phyloP scores from a whole-genome alignment of 2,797 vertebrate genomes.

The Coregonus sp. region DNA sequence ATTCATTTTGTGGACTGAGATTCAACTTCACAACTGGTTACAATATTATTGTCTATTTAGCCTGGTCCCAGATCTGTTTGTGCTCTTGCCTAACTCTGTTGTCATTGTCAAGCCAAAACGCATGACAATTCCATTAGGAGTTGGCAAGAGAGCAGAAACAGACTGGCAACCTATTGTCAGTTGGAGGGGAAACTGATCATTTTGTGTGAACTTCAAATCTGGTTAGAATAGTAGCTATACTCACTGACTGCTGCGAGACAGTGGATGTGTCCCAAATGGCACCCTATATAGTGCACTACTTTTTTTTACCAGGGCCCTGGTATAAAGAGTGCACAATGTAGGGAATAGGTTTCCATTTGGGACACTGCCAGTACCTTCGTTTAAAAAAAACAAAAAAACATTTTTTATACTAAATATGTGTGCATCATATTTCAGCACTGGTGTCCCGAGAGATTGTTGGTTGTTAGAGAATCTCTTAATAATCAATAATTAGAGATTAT shows the following conservation, averaged over 20 bases:
- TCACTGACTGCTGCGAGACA: slow-evolving; percentile 25
- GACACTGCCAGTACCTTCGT: neutral
- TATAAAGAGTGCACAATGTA: neutral
- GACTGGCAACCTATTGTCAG: slow-evolving; percentile 31
- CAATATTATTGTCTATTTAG: neutral
- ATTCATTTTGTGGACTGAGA: too few relatives aligned
- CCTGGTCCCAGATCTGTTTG: neutral
- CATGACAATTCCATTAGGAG: too few relatives aligned
- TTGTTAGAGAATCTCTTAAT: neutral
- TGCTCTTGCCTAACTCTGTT: neutral
- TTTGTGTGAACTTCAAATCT: slow-evolving; percentile 43
- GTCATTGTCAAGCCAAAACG: too few relatives aligned
- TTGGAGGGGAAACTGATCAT: slow-evolving; percentile 42
- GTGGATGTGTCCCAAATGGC: neutral
- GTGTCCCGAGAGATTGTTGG: slow-evolving; percentile 33
- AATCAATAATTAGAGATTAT: slow-evolving; percentile 32
- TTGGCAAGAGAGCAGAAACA: too few relatives aligned
- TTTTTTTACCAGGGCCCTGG: neutral
- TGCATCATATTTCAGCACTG: slow-evolving; percentile 62
- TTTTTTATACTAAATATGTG: slow-evolving; percentile 30
- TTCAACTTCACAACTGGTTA: too few relatives aligned
- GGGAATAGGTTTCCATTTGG: neutral
- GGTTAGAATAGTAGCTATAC: slow-evolving; percentile 53
- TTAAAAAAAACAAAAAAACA: too few relatives aligned
- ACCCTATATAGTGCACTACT: neutral